Percentiles rank a stretch among this genome's conserved stretches.
Conservation (phyloP, 1,140 invertebrate species). For the Mercenaria mercenaria region DNA sequence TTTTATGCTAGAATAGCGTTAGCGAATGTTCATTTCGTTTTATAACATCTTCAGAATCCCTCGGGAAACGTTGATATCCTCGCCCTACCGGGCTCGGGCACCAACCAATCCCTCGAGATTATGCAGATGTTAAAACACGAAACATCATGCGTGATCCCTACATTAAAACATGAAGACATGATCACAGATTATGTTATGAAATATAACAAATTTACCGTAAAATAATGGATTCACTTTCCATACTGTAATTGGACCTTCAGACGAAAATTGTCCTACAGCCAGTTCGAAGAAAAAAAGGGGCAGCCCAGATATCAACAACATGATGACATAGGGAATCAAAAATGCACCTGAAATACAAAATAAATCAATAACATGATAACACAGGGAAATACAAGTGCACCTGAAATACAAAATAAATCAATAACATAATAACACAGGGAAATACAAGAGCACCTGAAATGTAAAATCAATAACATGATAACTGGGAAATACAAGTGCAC, state of each 20-base stretch:
- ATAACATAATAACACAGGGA: constrained; percentile 87
- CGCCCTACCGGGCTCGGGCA: too few relatives aligned
- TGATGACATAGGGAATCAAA: constrained; percentile 87
- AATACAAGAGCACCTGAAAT: constrained; percentile 88
- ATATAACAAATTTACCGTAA: constrained; percentile 81
- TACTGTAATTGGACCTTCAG: constrained; percentile 83
- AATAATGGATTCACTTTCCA: constrained; percentile 86
- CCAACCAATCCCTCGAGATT: too few relatives aligned
- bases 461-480: too few relatives aligned
- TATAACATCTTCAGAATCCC: too few relatives aligned
- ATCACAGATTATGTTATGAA: not conserved
- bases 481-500: constrained; percentile 88
- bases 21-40: too few relatives aligned
- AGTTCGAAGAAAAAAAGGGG: constrained; percentile 87
- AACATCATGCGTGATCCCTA: too few relatives aligned
- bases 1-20: too few relatives aligned
- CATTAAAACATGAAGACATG: too few relatives aligned
- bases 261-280: constrained; percentile 85
- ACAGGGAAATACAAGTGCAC: constrained; percentile 88
- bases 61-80: too few relatives aligned
- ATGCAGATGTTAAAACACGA: too few relatives aligned
- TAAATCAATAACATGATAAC: constrained; percentile 87
- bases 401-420: constrained; percentile 71
- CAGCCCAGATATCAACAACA: constrained; percentile 87
- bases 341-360: constrained; percentile 88